Base-by-base conservation (phyloP, 2,888 invertebrate species). In the Trissonchulus sp. region DNA sequence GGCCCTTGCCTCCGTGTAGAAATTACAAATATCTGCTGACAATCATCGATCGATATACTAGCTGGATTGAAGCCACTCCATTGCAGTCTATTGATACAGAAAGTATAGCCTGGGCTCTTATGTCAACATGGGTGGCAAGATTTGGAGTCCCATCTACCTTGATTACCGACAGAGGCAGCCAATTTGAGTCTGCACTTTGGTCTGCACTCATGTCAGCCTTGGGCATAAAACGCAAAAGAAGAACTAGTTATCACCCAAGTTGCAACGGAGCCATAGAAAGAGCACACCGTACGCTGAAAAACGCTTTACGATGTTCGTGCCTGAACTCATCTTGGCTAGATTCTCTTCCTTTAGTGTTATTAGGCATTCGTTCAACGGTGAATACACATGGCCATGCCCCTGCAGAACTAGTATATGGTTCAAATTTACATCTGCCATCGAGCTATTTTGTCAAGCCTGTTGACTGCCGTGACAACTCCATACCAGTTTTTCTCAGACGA, bases 61-160 rank as follows among this genome's bases (percentile, higher is more conserved):
- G 71, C 3, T 69, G 71, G 71, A 8, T 37, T 28, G 71, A 69
- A 69, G 71, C 34, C 15, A 8, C 34, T 69, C 71, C 71, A 69
- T n/a, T 69, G 34, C n/a, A 30, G 34, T 28, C 34, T 35, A 69
- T 36, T 8, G n/a, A 34, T 3, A 36, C 71, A 2, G 71, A 69
- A 69, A 8, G 33, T 35, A n/a, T 69, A 15, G 71, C 34, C n/a
- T 36, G n/a, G 15, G 37, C 71, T 2, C n/a, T 69, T 8, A 8
- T 69, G n/a, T 33, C n/a, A 8, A n/a, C n/a, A 31, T 69, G 71
- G 71, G 36, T 69, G 15, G 3, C 31, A 36, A 34, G 71, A n/a
- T 69, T 69, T 36, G 71, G 71, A 8, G 71, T 69, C 8, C 71
- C 71, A 34, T 3, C 31, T 36, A 35, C 71, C 2, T 33, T 69